A percentile compares a stretch with the other conserved stretches of the same genome.
Evolutionary conservation across 1,140 invertebrate species (phyloP).

Genomic region (Stratiolaelaps scimitus): DNA sequence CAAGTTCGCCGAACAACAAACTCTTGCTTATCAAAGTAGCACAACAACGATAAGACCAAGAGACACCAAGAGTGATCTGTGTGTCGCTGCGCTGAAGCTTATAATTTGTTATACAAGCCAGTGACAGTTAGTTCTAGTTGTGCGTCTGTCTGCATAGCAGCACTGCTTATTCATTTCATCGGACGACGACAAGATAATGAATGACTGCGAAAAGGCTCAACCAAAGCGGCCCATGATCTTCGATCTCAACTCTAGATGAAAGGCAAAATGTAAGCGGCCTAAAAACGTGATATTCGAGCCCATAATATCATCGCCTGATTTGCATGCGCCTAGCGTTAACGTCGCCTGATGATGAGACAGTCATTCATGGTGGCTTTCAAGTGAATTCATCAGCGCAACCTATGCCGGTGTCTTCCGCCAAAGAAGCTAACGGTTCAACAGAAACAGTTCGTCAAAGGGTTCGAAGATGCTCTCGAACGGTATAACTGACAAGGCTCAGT

Average conservation of each 20-base stretch:
- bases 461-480: conserved; percentile 78
- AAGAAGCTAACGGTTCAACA: conserved; percentile 72
- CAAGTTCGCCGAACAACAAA: too few relatives aligned
- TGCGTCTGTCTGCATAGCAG: conserved; percentile 54
- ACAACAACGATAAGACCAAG: too few relatives aligned
- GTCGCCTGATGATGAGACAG: conserved; percentile 71
- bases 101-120: conserved; percentile 8
- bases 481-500: too few relatives aligned
- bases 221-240: conserved; percentile 56
- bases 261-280: conserved; percentile 39
- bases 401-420: conserved; percentile 53
- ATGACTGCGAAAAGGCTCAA: conserved; percentile 34
- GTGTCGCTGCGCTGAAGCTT: not conserved
- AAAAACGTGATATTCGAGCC: conserved; percentile 41
- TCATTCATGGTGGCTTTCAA: conserved; percentile 58
- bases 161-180: conserved; percentile 43
- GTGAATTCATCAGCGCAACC: conserved; percentile 43
- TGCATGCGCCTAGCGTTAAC: conserved; percentile 69
- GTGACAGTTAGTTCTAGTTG: conserved; percentile 41
- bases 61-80: conserved; percentile 24
- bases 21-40: too few relatives aligned
- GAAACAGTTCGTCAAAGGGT: conserved; percentile 75
- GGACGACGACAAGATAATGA: conserved; percentile 30
- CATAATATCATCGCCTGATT: conserved; percentile 64
- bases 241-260: conserved; percentile 52